These are phyloP conservation scores for Platyura marginata DNA, from an alignment of 1,140 invertebrate species.

Conservation along the genomic window DNA sequence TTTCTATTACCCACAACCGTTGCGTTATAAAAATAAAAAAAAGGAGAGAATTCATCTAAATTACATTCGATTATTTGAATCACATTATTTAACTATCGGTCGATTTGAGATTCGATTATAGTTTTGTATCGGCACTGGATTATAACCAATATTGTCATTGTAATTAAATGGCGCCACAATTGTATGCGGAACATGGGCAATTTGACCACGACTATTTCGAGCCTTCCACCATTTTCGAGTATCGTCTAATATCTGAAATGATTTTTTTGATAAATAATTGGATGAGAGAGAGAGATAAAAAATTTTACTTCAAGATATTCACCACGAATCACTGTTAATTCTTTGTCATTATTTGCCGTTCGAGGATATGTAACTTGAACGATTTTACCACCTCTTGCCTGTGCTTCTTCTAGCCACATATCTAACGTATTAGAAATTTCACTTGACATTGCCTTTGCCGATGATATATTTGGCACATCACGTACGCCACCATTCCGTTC, in stretches of 20 bases:
- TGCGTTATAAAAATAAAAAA: too few relatives aligned
- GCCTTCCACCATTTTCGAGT: conserved; percentile 98
- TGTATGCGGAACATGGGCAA: conserved; percentile 93
- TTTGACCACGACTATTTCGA: conserved; percentile 67
- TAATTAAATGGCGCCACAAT: conserved; percentile 61
- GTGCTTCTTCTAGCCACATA: conserved; percentile 54
- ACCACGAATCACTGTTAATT: conserved; percentile 84
- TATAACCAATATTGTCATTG: too few relatives aligned
- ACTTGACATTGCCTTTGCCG: neutral
- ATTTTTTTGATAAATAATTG: too few relatives aligned
- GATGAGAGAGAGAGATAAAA: too few relatives aligned
- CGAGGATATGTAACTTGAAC: conserved; percentile 88
- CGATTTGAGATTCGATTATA: too few relatives aligned
- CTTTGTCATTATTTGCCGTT: conserved; percentile 94
- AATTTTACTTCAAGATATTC: conserved; percentile 75
- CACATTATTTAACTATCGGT: too few relatives aligned
- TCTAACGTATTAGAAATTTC: neutral
- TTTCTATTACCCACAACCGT: too few relatives aligned
- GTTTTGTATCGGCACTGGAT: too few relatives aligned
- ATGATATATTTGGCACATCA: neutral
- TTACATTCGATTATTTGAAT: too few relatives aligned
- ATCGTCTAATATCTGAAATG: conserved; percentile 63
- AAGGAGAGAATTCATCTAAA: too few relatives aligned
- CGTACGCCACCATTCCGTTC: conserved; percentile 30
- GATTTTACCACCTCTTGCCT: conserved; percentile 54